Evolutionary conservation across 2,797 vertebrate genomes (phyloP), one percentile per base, ranked within the genome.

Genomic region (Poeciliopsis presidionis): DNA sequence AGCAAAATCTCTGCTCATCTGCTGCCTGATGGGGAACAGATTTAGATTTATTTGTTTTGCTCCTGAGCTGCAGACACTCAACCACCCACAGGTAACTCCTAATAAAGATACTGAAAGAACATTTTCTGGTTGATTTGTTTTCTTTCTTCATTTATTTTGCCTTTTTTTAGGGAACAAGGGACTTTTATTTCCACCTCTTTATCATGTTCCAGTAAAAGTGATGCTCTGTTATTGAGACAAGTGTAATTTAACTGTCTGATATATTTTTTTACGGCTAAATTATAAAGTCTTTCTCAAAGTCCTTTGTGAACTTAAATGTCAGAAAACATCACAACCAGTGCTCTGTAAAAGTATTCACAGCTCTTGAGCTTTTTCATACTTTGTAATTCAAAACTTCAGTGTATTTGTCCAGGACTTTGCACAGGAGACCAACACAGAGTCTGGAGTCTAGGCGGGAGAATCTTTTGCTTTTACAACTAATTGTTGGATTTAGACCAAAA

Each of bases 31-130:
- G 0, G 41, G 70, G 72, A 88, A 84, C 77, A 80, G 43, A 82
- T 86, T 82, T 43, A 75, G n/a, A 79, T 75, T 7, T 76, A 71
- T 79, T 39, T 86, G 75, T 79, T 81, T 79, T 63, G 28, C 59
- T 75, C 7, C 18, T 55, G 9, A 61, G 33, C 25, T n/a, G 12
- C 51, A 49, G 16, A 25, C 16, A 39, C 5, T 81, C 12, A 41
- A n/a, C 20, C 43, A 28, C 72, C 46, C 18, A 43, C 5, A 25
- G 14, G 13, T 55, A 46, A 9, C 51, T 18, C 36, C 25, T 16
- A 71, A 28, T 16, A 7, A 28, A 46, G 25, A 13, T 13, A 7
- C 25, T 7, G 3, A 28, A 46, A 16, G 13, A 30, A 7, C 28
- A 28, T 46, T 46, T 46, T 1, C 41, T 46, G 36, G 41, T 67